These are phyloP conservation scores for Temnopleurus reevesii DNA, from an alignment of 53 echinoderm and acorn worm species.

Conservation along the genomic window DNA sequence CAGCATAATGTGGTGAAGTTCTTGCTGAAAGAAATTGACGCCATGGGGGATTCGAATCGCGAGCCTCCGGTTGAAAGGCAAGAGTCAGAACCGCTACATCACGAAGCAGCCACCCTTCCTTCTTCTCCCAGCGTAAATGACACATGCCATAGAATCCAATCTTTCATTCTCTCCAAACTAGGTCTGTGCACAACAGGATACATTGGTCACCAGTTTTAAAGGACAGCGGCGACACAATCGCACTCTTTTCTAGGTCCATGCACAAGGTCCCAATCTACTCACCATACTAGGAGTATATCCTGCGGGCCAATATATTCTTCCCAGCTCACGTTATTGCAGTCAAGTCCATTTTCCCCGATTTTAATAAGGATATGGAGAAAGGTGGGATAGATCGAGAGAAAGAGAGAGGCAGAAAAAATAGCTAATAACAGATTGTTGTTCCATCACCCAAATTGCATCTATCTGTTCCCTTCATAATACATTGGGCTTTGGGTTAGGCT, in stretches of 20 bases:
- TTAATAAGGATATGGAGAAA: conserved; percentile 21
- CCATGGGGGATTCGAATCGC: no score
- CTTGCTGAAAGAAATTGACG: no score
- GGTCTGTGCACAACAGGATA: not conserved
- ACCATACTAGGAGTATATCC: not conserved
- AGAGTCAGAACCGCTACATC: no score
- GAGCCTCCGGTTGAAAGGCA: no score
- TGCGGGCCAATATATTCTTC: conserved; percentile 2
- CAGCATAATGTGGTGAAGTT: no score
- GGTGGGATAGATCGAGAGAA: no score
- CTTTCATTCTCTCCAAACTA: no score
- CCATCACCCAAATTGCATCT: conserved; percentile 33
- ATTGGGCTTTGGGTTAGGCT: not conserved
- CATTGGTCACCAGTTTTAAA: not conserved
- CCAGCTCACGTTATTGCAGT: not conserved
- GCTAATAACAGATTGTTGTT: not conserved
- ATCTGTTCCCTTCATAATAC: conserved; percentile 17
- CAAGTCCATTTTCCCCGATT: not conserved
- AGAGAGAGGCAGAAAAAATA: not conserved
- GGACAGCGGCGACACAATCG: not conserved
- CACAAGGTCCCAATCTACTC: not conserved
- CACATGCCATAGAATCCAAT: no score
- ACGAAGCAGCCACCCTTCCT: no score
- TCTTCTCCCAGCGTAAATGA: no score
- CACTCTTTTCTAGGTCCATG: not conserved